Percentiles rank a stretch among this genome's conserved stretches.
Evolutionary conservation across 1,140 invertebrate species (phyloP).

Genomic region (Cyclargus thomasi): DNA sequence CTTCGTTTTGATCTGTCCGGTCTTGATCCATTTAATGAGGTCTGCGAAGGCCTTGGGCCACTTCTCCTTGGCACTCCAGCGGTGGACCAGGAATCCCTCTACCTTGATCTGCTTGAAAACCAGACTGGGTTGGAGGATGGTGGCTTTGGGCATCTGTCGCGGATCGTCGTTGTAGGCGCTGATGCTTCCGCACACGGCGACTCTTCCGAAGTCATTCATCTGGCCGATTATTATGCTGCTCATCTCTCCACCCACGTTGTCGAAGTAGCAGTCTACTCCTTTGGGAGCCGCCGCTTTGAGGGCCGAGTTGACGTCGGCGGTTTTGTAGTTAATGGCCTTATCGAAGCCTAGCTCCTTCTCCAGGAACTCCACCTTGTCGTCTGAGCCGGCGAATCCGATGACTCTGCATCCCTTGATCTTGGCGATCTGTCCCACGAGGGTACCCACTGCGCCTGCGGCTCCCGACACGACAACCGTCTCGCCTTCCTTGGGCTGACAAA

Average conservation of each 20-base stretch:
- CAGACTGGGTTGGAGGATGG: constrained; percentile 70
- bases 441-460: constrained; percentile 82
- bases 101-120: constrained; percentile 67
- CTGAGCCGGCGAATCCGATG: constrained; percentile 82
- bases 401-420: constrained; percentile 82
- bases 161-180: constrained; percentile 64
- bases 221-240: constrained; percentile 76
- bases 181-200: constrained; percentile 79
- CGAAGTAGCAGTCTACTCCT: constrained; percentile 79
- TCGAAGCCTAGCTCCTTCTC: constrained; percentile 82
- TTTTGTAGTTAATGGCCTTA: constrained; percentile 84
- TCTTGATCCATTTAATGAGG: constrained; percentile 68
- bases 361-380: constrained; percentile 83
- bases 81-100: constrained; percentile 64
- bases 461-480: constrained; percentile 82
- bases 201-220: constrained; percentile 77
- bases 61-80: constrained; percentile 28
- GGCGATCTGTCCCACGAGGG: constrained; percentile 83
- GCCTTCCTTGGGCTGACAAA: constrained; percentile 82
- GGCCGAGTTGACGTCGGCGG: constrained; percentile 69
- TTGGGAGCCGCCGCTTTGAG: constrained; percentile 78
- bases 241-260: constrained; percentile 80
- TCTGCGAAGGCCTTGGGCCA: constrained; percentile 67
- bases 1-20: constrained; percentile 73
- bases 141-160: constrained; percentile 41